Conservation (phyloP, 2,888 invertebrate genomes). For the Idaea aversata region DNA sequence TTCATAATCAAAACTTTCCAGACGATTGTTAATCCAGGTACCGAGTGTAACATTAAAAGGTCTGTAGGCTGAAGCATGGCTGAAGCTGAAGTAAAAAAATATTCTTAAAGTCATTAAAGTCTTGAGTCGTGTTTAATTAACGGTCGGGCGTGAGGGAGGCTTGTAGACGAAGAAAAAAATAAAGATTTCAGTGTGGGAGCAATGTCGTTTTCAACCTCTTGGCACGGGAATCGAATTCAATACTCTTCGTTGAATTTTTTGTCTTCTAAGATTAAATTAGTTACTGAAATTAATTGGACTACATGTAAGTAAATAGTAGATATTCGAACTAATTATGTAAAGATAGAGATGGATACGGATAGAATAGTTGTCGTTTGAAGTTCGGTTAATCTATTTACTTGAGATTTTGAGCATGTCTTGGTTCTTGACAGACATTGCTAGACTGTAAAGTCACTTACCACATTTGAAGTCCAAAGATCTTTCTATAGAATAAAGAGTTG, state of each 20-base stretch:
- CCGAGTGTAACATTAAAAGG: background rate
- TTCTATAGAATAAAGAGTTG: no score
- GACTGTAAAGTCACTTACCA: no score
- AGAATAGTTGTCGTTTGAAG: no score
- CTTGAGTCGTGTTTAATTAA: constrained; percentile 5
- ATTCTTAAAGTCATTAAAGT: constrained; percentile 1
- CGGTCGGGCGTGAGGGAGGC: constrained; percentile 3
- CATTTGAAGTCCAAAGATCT: no score
- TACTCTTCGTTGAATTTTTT: background rate
- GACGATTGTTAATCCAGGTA: constrained; percentile 58
- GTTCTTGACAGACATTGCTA: no score
- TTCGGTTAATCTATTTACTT: no score
- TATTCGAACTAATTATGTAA: no score
- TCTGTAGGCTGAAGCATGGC: background rate
- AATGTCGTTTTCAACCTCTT: background rate
- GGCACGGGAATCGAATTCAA: background rate
- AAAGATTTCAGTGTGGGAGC: background rate
- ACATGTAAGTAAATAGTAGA: background rate
- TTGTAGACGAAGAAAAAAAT: constrained; percentile 1
- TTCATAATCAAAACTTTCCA: constrained; percentile 55
- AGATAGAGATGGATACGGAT: no score
- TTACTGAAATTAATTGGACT: background rate
- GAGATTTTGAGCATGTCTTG: no score
- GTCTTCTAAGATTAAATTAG: background rate
- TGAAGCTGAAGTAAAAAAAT: background rate